These are phyloP conservation scores for Catostomus latipinnis DNA, from an alignment of 2,797 vertebrate genomes.

Conservation along the genomic window DNA sequence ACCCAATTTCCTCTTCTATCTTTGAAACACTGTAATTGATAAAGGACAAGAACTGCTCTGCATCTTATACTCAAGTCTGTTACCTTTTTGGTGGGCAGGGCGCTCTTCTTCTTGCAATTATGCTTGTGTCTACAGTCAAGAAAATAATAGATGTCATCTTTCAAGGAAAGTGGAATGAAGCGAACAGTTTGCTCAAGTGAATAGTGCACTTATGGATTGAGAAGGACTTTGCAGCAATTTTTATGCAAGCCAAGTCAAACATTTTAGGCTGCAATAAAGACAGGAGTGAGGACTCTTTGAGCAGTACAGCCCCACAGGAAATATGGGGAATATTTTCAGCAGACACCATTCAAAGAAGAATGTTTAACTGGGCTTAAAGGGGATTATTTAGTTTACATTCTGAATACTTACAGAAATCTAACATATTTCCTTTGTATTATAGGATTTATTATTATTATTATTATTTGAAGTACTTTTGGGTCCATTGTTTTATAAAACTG, in stretches of 20 bases:
- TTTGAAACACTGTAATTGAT: no score
- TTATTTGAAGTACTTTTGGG: background rate
- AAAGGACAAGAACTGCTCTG: no score
- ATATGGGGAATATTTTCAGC: constrained; percentile 23
- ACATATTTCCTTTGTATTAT: constrained; percentile 34
- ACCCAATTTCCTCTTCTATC: no score
- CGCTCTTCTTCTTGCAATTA: no score
- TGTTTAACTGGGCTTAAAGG: constrained; percentile 30
- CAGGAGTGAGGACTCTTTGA: constrained; percentile 3
- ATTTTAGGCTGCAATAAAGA: constrained; percentile 42
- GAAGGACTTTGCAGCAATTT: constrained; percentile 23
- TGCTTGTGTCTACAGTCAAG: no score
- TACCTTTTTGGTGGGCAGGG: no score
- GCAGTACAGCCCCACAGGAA: constrained; percentile 30
- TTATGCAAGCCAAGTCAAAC: constrained; percentile 17
- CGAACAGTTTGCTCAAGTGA: constrained; percentile 7
- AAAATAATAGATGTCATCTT: no score
- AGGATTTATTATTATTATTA: constrained; percentile 8
- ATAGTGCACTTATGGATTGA: constrained; percentile 25
- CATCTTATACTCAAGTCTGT: no score
- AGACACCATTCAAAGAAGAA: constrained; percentile 23
- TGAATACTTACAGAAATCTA: constrained; percentile 9
- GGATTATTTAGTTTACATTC: constrained; percentile 35
- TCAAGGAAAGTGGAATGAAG: no score
- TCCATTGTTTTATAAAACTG: constrained; percentile 2